Evolutionary conservation across 2,888 invertebrate species (phyloP), one percentile per base, ranked within the genome.

Genomic region (Priocnemis perturbator): DNA sequence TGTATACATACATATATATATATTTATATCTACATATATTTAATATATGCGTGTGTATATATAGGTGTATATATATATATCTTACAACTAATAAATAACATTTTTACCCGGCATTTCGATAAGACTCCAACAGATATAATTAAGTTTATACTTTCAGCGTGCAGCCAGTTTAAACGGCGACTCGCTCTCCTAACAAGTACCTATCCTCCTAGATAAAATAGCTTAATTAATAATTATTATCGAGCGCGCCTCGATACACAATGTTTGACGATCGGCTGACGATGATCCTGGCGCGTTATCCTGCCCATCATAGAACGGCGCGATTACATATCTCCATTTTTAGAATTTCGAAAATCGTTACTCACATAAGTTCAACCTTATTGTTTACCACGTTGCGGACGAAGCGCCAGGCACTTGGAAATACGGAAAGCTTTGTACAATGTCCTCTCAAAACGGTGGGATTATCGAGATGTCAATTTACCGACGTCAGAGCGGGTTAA

Each of bases 71-170:
- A 67, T 69, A 64, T 67, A 66, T 66, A 50, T 71, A 73, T 64
- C 81, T 83, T 80, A 81, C 47, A 73, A 66, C 74, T 82, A 83
- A 81, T 84, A 75, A 78, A 79, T 81, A 83, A 81, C 80, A 81
- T 79, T 74, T 77, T 68, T 67, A 73, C 79, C 81, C 79, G 82
- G 81, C 81, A 78, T 81, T 75, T 76, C 76, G 76, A 79, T 77
- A 79, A 81, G 77, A 83, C 66, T 77, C 79, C 80, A 81, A 84
- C 81, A 84, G 75, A 79, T 78, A 79, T 79, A 82, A 80, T 84
- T 81, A 77, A 76, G 78, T 84, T 77, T 77, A 78, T 84, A 84
- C 85, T 84, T 84, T 85, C 85, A 83, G 79, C 77, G 78, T 79
- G 80, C 78, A 77, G 71, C 77, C 76, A 58, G 57, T 72, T 73